A percentile compares a stretch with the other conserved stretches of the same genome.
These are phyloP conservation scores for Lepus townsendii DNA, from an alignment of 2,797 vertebrate genomes.

Conservation along the genomic window DNA sequence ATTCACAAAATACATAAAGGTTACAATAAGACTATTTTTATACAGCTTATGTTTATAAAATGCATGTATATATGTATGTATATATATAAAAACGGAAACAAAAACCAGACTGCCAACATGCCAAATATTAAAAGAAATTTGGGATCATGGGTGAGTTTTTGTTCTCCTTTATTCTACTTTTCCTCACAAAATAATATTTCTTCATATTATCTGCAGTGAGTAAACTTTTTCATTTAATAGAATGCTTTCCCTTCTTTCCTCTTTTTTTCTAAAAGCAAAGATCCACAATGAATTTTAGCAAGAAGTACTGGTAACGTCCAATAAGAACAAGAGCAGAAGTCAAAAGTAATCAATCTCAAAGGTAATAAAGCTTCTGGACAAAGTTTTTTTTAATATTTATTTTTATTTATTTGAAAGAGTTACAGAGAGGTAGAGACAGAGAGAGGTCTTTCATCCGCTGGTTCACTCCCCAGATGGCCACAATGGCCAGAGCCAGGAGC, in stretches of 20 bases:
- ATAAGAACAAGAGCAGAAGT: conserved; percentile 15
- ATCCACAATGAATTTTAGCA: conserved; percentile 16
- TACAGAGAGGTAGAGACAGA: too few relatives aligned
- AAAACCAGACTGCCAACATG: conserved; percentile 43
- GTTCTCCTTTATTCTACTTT: conserved; percentile 8
- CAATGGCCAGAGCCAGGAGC: too few relatives aligned
- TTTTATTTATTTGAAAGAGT: too few relatives aligned
- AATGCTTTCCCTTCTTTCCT: not conserved
- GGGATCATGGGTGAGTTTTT: not conserved
- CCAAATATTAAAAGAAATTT: conserved; percentile 15
- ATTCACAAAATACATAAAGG: not conserved
- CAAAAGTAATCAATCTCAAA: not conserved
- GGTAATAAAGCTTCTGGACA: not conserved
- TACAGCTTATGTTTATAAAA: conserved; percentile 25
- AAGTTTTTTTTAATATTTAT: not conserved
- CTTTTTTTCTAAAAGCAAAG: not conserved
- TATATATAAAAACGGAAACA: not conserved
- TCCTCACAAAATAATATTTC: conserved; percentile 17
- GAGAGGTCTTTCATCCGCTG: too few relatives aligned
- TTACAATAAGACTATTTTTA: not conserved
- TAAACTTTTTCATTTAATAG: not conserved
- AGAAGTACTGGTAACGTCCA: not conserved
- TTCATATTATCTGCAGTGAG: not conserved
- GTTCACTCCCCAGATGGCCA: too few relatives aligned
- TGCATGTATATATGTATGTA: not conserved